Evolutionary conservation across 2,797 vertebrate species (phyloP).

Genomic region (Gadopsis marmoratus): DNA sequence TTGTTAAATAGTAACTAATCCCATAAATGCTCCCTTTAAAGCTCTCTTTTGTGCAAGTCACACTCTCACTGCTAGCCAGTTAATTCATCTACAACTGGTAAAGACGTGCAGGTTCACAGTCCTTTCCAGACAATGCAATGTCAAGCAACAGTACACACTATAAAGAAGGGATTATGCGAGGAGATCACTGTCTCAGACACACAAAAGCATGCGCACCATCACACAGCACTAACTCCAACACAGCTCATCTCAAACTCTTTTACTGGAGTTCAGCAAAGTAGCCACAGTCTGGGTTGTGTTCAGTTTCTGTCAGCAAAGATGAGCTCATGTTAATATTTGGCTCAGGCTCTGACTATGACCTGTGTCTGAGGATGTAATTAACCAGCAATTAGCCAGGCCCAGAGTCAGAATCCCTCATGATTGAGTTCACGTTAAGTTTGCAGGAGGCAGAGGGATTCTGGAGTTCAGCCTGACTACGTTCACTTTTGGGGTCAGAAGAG

Average conservation of each 20-base stretch:
- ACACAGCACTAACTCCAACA: neutral
- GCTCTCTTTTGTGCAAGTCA: constrained; percentile 2
- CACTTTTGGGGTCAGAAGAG: constrained; percentile 32
- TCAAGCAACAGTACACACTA: neutral
- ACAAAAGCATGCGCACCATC: neutral
- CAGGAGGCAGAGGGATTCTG: constrained; percentile 59
- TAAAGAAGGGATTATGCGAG: neutral
- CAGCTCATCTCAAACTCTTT: constrained; percentile 22
- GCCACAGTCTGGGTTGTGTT: constrained; percentile 36
- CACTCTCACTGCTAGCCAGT: neutral
- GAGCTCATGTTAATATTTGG: constrained; percentile 47
- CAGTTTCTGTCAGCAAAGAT: constrained; percentile 45
- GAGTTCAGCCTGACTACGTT: constrained; percentile 50
- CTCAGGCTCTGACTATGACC: constrained; percentile 55
- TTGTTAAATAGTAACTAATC: constrained; percentile 13
- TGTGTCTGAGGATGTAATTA: constrained; percentile 67
- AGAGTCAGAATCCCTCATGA: constrained; percentile 48
- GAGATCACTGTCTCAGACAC: constrained; percentile 2
- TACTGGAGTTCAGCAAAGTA: constrained; percentile 32
- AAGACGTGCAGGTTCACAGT: neutral
- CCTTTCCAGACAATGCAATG: neutral
- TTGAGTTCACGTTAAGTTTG: constrained; percentile 59
- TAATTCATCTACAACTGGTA: constrained; percentile 8
- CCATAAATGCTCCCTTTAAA: constrained; percentile 26
- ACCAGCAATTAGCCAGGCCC: constrained; percentile 66